These are phyloP conservation scores for Edolisoma coerulescens DNA, from an alignment of 2,113 vertebrate genomes.

Conservation along the genomic window DNA sequence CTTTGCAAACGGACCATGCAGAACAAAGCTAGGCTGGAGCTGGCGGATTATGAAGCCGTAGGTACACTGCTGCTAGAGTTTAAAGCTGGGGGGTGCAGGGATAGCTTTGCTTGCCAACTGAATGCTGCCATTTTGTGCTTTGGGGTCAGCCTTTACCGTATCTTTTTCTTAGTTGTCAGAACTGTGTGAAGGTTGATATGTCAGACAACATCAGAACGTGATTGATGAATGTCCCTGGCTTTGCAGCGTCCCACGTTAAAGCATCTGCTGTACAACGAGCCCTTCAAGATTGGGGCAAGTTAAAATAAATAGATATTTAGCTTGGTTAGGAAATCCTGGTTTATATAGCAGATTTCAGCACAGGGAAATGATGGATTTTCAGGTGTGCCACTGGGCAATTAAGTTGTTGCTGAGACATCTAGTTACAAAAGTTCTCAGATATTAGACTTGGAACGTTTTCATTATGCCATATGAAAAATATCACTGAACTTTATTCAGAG, in stretches of 20 bases:
- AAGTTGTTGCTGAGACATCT: neutral
- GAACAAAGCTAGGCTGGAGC: slow-evolving; percentile 94
- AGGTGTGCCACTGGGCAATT: neutral
- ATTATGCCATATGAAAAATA: neutral
- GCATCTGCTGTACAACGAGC: neutral
- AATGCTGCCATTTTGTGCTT: neutral
- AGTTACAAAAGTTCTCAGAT: neutral
- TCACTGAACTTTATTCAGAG: neutral
- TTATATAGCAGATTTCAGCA: neutral
- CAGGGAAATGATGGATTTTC: neutral
- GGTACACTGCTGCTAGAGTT: slow-evolving; percentile 74
- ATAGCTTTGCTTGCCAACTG: neutral
- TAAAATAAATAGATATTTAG: neutral
- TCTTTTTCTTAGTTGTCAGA: neutral
- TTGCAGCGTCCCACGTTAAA: neutral
- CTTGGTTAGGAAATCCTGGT: neutral
- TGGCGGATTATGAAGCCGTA: slow-evolving; percentile 96
- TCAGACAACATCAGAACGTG: neutral
- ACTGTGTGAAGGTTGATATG: neutral
- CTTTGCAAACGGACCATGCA: slow-evolving; percentile 98
- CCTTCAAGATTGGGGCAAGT: neutral
- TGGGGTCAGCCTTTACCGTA: neutral
- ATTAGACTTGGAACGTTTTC: neutral
- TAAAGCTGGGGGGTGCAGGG: neutral
- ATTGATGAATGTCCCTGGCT: neutral